Conservation (phyloP, 2,888 invertebrate species). For the Eupithecia subumbrata region DNA sequence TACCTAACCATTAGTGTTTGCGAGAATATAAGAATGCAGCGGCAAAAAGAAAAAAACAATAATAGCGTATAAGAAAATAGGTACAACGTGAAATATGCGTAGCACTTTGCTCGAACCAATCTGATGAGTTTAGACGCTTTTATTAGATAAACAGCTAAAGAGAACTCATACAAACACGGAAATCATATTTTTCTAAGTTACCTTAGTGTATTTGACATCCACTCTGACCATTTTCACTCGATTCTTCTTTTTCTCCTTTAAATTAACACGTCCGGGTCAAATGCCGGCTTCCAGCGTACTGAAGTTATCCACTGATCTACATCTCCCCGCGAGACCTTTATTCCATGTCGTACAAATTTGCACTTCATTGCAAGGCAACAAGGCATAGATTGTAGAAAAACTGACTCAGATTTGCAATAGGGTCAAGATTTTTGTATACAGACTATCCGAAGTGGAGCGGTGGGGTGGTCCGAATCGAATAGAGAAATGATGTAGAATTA, state of each 20-base stretch:
- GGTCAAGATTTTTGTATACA: background rate
- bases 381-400: background rate
- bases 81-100: background rate
- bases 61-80: background rate
- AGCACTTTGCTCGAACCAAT: background rate
- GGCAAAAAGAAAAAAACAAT: background rate
- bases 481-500: background rate
- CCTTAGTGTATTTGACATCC: slow-evolving; percentile 82
- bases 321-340: background rate
- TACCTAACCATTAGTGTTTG: background rate
- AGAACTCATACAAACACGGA: background rate
- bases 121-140: background rate
- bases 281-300: slow-evolving; percentile 50
- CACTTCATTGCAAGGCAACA: slow-evolving; percentile 17
- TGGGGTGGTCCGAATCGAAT: background rate
- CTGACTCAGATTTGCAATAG: background rate
- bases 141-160: background rate
- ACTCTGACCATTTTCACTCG: slow-evolving; percentile 75
- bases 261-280: slow-evolving; percentile 36
- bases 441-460: background rate
- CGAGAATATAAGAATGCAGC: background rate
- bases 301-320: slow-evolving; percentile 25
- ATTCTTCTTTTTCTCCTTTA: slow-evolving; percentile 15
- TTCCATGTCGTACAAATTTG: slow-evolving; percentile 15
- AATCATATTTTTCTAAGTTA: slow-evolving; percentile 45